These are phyloP conservation scores for Danio albolineatus DNA, from an alignment of 2,797 vertebrate genomes.

Conservation along the genomic window DNA sequence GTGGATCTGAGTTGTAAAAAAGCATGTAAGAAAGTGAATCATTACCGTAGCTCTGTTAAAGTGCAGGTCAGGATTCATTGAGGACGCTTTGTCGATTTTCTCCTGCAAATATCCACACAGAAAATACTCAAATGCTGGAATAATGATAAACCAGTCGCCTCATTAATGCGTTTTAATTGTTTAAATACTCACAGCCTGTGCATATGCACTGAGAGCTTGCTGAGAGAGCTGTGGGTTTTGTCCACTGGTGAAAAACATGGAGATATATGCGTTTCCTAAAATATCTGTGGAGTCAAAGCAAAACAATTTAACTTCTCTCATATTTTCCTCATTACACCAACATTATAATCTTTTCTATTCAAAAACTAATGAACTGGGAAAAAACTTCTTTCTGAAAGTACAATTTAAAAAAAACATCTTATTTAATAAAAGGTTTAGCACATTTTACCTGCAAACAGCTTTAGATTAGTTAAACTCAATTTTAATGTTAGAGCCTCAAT, in stretches of 20 bases:
- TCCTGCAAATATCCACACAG: conserved; percentile 73
- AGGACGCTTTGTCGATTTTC: conserved; percentile 85
- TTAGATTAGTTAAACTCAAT: too few species aligned
- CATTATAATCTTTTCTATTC: neutral
- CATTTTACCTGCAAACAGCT: too few species aligned
- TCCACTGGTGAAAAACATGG: conserved; percentile 89
- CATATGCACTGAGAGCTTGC: conserved; percentile 89
- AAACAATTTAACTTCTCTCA: neutral
- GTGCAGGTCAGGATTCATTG: conserved; percentile 88
- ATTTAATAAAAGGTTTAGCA: too few species aligned
- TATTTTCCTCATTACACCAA: neutral
- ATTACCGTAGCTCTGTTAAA: conserved; percentile 84
- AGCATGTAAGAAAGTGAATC: neutral
- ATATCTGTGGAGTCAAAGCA: conserved; percentile 79
- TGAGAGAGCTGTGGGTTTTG: conserved; percentile 91
- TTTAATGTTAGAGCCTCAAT: too few species aligned
- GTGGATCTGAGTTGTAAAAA: neutral
- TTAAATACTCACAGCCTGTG: conserved; percentile 85
- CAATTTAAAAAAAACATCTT: too few species aligned
- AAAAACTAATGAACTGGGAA: neutral
- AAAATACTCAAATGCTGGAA: conserved; percentile 25
- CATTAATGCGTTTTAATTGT: neutral
- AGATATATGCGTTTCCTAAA: conserved; percentile 90
- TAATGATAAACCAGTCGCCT: neutral
- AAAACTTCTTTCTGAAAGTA: neutral